Percentiles rank a stretch among this genome's conserved stretches.
Conservation (phyloP, 2,113 vertebrate species). For the Cyprinodon variegatus region DNA sequence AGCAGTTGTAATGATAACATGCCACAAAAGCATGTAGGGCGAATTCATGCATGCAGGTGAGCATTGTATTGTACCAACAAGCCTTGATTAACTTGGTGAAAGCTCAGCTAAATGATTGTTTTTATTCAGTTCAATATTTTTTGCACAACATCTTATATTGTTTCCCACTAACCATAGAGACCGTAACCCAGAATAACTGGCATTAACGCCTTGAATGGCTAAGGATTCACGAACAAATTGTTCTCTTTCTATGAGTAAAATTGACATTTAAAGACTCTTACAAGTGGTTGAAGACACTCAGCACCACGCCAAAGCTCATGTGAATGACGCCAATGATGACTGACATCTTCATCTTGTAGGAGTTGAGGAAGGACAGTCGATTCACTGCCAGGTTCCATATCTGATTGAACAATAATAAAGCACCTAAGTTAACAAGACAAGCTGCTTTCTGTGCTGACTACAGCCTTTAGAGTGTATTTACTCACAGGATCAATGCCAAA, state of each 20-base stretch:
- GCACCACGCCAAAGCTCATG: constrained; percentile 93
- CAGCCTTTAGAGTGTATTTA: constrained; percentile 5
- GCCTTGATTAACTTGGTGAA: too few species aligned
- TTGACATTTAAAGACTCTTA: constrained; percentile 78
- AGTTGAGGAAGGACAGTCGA: constrained; percentile 95
- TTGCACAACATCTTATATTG: too few species aligned
- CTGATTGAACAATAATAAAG: constrained; percentile 56
- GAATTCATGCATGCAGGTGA: too few species aligned
- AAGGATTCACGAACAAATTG: too few species aligned
- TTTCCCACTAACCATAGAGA: too few species aligned
- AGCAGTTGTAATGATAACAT: too few species aligned
- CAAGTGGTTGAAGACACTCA: constrained; percentile 96
- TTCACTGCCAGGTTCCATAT: constrained; percentile 98
- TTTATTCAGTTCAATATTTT: too few species aligned
- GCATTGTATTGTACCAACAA: too few species aligned
- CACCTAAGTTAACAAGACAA: neutral
- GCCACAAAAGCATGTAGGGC: too few species aligned
- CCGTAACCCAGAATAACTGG: too few species aligned
- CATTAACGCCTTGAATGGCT: too few species aligned
- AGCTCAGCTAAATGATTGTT: too few species aligned
- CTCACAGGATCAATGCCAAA: constrained; percentile 96
- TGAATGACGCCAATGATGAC: constrained; percentile 92
- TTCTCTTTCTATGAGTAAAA: neutral
- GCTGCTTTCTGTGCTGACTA: neutral
- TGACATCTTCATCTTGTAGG: constrained; percentile 99